A percentile compares a stretch with the other conserved stretches of the same genome.
phyloP scores from a whole-genome alignment of 2,888 invertebrate species.

The Linnaemya tessellans region DNA sequence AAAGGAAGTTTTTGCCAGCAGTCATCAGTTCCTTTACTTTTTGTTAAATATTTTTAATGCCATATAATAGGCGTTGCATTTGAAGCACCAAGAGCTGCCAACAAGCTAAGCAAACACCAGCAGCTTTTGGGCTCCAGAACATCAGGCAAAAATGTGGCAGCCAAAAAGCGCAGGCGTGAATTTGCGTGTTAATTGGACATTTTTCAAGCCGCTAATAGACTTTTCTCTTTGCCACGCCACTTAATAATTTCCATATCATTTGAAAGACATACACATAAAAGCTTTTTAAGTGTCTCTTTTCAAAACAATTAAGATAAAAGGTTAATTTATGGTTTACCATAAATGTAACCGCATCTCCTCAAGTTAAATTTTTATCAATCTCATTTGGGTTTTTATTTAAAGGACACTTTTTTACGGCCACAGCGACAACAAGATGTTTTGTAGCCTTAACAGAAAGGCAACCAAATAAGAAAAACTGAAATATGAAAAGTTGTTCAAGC shows the following conservation, averaged over 20 bases:
- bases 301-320: constrained; percentile 71
- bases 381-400: constrained; percentile 13
- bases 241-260: constrained; percentile 52
- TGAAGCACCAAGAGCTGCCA: neutral
- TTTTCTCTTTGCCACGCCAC: constrained; percentile 40
- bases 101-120: neutral
- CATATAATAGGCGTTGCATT: constrained; percentile 50
- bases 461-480: neutral
- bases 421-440: neutral
- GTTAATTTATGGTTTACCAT: constrained; percentile 69
- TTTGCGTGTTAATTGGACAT: constrained; percentile 69
- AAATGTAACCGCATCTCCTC: constrained; percentile 34
- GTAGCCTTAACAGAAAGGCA: neutral
- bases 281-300: constrained; percentile 71
- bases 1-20: constrained; percentile 21
- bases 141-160: neutral
- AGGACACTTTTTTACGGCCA: constrained; percentile 31
- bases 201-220: constrained; percentile 63
- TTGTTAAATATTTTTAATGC: neutral
- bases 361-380: constrained; percentile 46
- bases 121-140: neutral
- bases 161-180: constrained; percentile 68
- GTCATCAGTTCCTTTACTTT: neutral
- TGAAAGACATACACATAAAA: constrained; percentile 64
- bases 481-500: neutral